Base-by-base conservation (phyloP, 2,797 vertebrate species). In the Cheirogaleus major region DNA sequence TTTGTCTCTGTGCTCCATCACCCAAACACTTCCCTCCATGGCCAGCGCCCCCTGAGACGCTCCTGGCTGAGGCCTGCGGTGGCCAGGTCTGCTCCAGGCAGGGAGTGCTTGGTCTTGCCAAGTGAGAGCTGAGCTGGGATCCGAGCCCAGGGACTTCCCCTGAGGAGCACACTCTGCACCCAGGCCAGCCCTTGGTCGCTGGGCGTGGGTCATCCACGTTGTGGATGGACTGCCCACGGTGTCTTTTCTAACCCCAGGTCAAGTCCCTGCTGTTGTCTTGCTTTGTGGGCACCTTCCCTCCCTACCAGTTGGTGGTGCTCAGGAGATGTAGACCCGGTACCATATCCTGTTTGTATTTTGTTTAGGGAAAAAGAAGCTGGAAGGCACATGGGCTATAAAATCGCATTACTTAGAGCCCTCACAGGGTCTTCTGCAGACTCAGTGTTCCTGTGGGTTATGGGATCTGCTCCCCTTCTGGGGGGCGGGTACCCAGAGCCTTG, bases 151-250 rank as follows among this genome's bases (percentile, higher is more conserved):
- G 12, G 25, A 45, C 45, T n/a, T 43, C 80, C 72, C 38, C 23
- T 2, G 12, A 27, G 23, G 43, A 17, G 11, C 10, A 0, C 8
- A 32, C 63, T 48, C 30, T 0, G 2, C 35, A 27, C 23, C 61
- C 0, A 3, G 15, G 83, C 52, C 5, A 6, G 83, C 32, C 52
- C 50, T n/a, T 1, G 10, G 25, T 25, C 79, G 32, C 30, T 4
- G 30, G 14, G 32, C 35, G 23, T 78, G 61, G 43, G 13, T n/a
- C 18, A 10, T 30, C 27, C 15, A 30, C 38, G 50, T 11, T 23
- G 20, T 20, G 70, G n/a, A 10, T 20, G 70, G n/a, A 10, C 69
- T 23, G 35, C 7, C 12, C 14, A 7, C 4, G 4, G 30, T 50
- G 27, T 30, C 38, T 13, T 76, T 18, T 57, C n/a, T 5, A 4